A percentile compares a stretch with the other conserved stretches of the same genome.
These are phyloP conservation scores for Rhinopomastus cyanomelas DNA, from an alignment of 2,113 vertebrate species.

Conservation along the genomic window DNA sequence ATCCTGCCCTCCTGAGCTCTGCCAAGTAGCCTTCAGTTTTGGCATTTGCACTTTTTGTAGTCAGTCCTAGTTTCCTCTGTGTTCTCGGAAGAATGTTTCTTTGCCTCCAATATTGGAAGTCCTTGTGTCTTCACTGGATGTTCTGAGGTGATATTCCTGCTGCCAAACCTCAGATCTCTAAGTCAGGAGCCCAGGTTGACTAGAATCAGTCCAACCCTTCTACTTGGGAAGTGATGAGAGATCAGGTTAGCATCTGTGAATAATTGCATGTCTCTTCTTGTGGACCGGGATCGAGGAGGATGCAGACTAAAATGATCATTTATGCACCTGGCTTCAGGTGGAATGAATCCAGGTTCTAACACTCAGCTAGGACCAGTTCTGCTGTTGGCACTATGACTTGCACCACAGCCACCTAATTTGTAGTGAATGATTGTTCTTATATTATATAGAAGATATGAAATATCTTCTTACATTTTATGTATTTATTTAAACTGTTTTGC, in stretches of 20 bases:
- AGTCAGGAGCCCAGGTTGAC: background rate
- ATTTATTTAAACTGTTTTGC: background rate
- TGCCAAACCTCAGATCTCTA: background rate
- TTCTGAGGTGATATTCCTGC: background rate
- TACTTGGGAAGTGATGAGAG: background rate
- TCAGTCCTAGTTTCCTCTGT: conserved; percentile 1
- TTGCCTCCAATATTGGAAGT: background rate
- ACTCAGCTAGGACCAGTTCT: background rate
- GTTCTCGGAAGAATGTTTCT: conserved; percentile 18
- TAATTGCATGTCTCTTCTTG: background rate
- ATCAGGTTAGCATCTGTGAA: background rate
- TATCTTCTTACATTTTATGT: background rate
- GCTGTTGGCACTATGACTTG: background rate
- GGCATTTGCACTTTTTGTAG: background rate
- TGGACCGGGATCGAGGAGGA: background rate
- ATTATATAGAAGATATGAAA: too few species aligned
- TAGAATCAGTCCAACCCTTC: background rate
- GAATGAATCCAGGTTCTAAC: background rate
- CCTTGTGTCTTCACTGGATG: background rate
- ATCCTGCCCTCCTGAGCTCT: background rate
- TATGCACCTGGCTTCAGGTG: background rate
- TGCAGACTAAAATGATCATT: background rate
- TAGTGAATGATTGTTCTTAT: background rate
- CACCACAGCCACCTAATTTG: background rate
- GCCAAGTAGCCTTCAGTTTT: conserved; percentile 9